Conservation (phyloP, 37 sponge, comb jelly and placozoan genomes). For the Geodia barretti region DNA sequence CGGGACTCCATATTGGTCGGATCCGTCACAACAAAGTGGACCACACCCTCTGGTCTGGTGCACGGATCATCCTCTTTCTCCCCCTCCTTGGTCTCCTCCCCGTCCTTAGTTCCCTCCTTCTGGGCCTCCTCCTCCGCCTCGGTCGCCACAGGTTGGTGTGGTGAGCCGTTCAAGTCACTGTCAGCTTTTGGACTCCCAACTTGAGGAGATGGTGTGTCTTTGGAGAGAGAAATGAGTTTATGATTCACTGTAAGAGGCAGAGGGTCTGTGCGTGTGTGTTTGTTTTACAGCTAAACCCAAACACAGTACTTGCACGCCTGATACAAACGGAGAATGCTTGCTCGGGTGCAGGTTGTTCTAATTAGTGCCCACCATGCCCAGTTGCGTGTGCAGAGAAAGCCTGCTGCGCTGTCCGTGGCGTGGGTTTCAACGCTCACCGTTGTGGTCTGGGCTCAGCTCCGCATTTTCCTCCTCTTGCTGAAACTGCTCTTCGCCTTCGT, state of each 20-base stretch:
- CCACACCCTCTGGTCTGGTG: constrained; percentile 48
- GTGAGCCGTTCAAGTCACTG: constrained; percentile 17
- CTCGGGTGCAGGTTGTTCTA: background rate
- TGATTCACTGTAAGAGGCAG: background rate
- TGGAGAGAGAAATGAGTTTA: background rate
- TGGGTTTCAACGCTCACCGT: background rate
- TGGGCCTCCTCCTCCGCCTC: constrained; percentile 3
- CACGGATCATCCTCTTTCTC: constrained; percentile 55
- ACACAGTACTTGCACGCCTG: background rate
- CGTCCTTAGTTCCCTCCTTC: constrained; percentile 18
- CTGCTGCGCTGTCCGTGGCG: background rate
- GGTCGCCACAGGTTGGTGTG: background rate
- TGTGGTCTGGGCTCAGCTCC: constrained; percentile 37
- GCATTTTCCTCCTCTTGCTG: constrained; percentile 43
- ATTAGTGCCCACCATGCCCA: background rate
- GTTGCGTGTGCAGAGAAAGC: background rate
- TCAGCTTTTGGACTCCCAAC: constrained; percentile 19
- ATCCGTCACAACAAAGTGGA: constrained; percentile 26
- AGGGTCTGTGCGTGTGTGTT: background rate
- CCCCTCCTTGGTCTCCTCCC: background rate
- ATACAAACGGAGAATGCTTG: background rate
- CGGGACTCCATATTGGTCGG: constrained; percentile 42
- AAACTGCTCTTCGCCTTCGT: background rate
- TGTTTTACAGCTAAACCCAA: background rate
- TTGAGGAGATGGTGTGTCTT: constrained; percentile 38